A percentile compares a stretch with the other conserved stretches of the same genome.
Evolutionary conservation across 2,888 invertebrate genomes (phyloP).

Genomic region (Yponomeuta evonymella): DNA sequence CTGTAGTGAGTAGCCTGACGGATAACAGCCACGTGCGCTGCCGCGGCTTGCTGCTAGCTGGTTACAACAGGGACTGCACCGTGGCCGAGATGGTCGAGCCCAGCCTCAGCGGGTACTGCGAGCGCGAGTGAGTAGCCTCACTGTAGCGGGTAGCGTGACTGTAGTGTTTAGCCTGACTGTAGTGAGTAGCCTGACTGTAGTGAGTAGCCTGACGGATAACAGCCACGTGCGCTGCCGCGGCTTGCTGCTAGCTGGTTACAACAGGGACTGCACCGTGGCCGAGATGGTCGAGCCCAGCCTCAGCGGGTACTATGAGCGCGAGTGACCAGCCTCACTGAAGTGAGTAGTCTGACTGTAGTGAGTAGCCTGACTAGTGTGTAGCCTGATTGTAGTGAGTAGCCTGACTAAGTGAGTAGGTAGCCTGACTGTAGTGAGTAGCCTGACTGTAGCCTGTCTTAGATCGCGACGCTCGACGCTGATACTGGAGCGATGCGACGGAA

Average conservation of each 20-base stretch:
- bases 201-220: too few species aligned
- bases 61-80: constrained; percentile 80
- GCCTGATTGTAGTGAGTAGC: not conserved
- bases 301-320: not conserved
- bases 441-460: not conserved
- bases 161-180: not conserved
- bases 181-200: not conserved
- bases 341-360: too few species aligned
- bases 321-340: not conserved
- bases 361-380: too few species aligned
- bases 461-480: too few species aligned
- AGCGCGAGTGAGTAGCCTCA: constrained; percentile 78
- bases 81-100: constrained; percentile 90
- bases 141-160: too few species aligned
- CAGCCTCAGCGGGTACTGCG: constrained; percentile 79
- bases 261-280: not conserved
- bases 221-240: not conserved
- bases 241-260: not conserved
- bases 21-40: constrained; percentile 92
- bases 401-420: not conserved
- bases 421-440: not conserved
- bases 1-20: too few species aligned
- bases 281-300: not conserved
- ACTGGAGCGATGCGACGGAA: too few species aligned
- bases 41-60: constrained; percentile 85